Evolutionary conservation across 2,797 vertebrate genomes (phyloP), one percentile per base, ranked within the genome.

Genomic region (Semaprochilodus insignis): DNA sequence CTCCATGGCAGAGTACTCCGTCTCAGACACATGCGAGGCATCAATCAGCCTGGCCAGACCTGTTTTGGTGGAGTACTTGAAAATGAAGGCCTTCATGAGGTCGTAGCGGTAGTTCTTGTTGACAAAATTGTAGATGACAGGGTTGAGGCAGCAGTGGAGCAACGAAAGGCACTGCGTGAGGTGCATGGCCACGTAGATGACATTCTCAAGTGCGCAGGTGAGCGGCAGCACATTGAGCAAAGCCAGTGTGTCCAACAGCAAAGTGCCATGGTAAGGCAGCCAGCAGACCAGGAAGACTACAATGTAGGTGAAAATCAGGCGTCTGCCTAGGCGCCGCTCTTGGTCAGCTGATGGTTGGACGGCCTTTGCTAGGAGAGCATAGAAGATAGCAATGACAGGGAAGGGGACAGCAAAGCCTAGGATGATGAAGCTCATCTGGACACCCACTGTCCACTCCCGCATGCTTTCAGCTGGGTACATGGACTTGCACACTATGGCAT

Each of bases 11-110:
- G 95, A 96, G 87, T 95, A 95, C 79, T 98, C 96, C 0, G 93
- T 93, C 84, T 98, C 96, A 0, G 97, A 97, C 40, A 92, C 94
- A 36, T 92, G 91, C 79, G 96, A 96, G 70, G 95, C 92, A 0
- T 96, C 95, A 0, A 97, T 96, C 77, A 98, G 96, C 88, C 94
- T 96, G 60, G 95, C 94, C 74, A 97, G 96, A 0, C 97, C 97
- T 0, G 96, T 97, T 86, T 96, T 96, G 88, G 96, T 95, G 0
- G 97, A 98, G 92, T 97, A 98, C 90, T 96, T 97, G 91, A 97
- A 96, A 88, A 97, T 96, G 87, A 98, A 97, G 76, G 96, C 96
- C 86, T 97, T 97, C 96, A 97, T 97, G 69, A 98, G 95, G 92
- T 97, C 96, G 0, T 96, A 96, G 84, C 96, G 93, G 89, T 97